Base-by-base conservation (phyloP, 2,797 vertebrate species). In the Loris lydekkerianus region DNA sequence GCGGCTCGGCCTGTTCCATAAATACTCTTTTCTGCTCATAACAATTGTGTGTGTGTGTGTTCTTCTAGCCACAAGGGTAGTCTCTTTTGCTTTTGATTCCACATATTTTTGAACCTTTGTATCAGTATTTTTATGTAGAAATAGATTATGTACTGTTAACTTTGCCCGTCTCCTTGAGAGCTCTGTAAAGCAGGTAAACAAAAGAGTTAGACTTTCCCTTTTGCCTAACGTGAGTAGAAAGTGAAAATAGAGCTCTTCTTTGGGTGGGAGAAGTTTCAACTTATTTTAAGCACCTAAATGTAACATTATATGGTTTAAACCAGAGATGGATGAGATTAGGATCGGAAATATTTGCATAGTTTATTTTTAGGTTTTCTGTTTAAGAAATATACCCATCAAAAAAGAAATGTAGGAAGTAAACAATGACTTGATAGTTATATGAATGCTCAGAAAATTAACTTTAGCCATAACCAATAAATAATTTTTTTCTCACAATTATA, bases 121-220 rank as follows among this genome's bases (percentile, higher is more conserved):
- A 67, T 96, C 61, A 86, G 21, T 91, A 21, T 93, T 95, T 97
- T 95, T 93, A 88, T 93, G 78, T 86, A 91, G 93, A 94, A 60
- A 17, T 61, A 87, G 60, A 97, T 90, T 86, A 89, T 53, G 0
- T 78, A 83, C 49, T 96, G 65, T 93, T 96, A 97, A 94, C 76
- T 97, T 94, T 91, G 20, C 20, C 86, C 89, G 70, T 96, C 81
- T 92, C 92, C 43, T 34, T 5, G 72, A 95, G 81, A 95, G 37
- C 17, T 90, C n/a, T 43, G 76, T 10, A 92, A 91, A 53, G 34
- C 27, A 92, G 86, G 69, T 95, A 97, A 97, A 77, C 69, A 96
- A 89, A 92, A 37, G n/a, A 81, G 69, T 95, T 92, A 95, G 53
- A 96, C 73, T 20, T 96, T 96, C 40, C 84, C 21, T 95, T 95